Conservation (phyloP, 1,140 invertebrate genomes). For the Drosophila dunni region DNA sequence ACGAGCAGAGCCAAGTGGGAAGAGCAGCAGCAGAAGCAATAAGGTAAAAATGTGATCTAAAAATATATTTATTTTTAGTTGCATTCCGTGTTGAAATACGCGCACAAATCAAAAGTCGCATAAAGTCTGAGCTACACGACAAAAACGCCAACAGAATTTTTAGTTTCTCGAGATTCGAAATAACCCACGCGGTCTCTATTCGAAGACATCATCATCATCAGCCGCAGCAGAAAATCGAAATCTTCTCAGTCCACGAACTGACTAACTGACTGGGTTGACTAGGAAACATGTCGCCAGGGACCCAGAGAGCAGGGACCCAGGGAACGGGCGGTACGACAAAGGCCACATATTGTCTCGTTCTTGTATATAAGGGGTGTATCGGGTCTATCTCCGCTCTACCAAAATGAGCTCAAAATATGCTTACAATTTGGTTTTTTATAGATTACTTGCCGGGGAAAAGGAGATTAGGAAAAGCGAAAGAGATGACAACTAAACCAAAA, state of each 20-base stretch:
- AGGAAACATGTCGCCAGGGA: slow-evolving; percentile 51
- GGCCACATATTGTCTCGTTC: not conserved
- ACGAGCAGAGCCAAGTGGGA: slow-evolving; percentile 10
- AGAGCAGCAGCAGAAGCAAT: slow-evolving; percentile 16
- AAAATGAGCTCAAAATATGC: slow-evolving; percentile 13
- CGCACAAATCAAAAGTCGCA: slow-evolving; percentile 61
- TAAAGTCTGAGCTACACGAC: slow-evolving; percentile 53
- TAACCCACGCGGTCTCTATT: slow-evolving; percentile 63
- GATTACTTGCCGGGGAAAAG: slow-evolving; percentile 11
- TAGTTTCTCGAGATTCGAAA: slow-evolving; percentile 36
- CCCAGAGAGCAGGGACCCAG: not conserved
- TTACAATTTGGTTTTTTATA: slow-evolving; percentile 13
- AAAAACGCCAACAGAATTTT: slow-evolving; percentile 38
- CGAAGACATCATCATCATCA: slow-evolving; percentile 6
- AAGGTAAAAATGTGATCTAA: slow-evolving; percentile 56
- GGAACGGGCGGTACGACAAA: slow-evolving; percentile 5
- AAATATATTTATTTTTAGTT: slow-evolving; percentile 69
- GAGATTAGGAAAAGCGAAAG: not conserved
- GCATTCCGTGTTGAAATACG: slow-evolving; percentile 61
- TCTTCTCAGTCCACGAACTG: slow-evolving; percentile 9
- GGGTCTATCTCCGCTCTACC: not conserved
- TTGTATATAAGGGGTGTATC: slow-evolving; percentile 40
- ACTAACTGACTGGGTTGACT: slow-evolving; percentile 22
- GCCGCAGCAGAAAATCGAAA: slow-evolving; percentile 33
- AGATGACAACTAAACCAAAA: slow-evolving; percentile 13